Base-by-base conservation (phyloP, 1,140 invertebrate genomes). In the Drosophila ogumai region DNA sequence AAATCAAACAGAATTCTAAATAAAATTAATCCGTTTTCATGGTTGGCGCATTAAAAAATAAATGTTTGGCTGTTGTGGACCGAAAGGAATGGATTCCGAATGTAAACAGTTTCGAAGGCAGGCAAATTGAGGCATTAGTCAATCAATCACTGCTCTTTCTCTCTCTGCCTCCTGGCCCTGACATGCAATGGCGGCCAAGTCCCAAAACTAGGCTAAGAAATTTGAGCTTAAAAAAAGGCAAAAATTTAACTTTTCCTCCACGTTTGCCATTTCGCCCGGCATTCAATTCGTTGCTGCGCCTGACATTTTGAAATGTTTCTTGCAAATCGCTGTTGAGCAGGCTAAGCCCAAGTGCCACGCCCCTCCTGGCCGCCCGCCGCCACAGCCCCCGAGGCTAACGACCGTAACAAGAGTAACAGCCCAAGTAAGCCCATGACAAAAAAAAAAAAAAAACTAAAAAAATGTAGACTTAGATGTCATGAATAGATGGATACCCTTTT, bases 271-370 rank as follows among this genome's bases (percentile, higher is more conserved):
- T 82, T 82, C 34, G 44, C 55, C 34, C 68, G 79, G 73, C 75
- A 78, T 79, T 88, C 69, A 72, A 80, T 61, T 77, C 79, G 59
- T 58, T 75, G 84, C 82, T 88, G 79, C 8, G 57, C 64, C 84
- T 87, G 82, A 88, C 84, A 87, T 88, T 87, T 87, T 87, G 84
- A 88, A 80, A 88, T 87, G 82, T 87, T 82, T 77, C 67, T 78
- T 77, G 79, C 64, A 88, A 87, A 80, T 79, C 77, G 69, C 44
- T 79, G 55, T 65, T 67, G 73, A 71, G 59, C 36, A 34, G 63
- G 47, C 69, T 68, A 63, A 69, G 66, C 54, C 59, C 38, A 8
- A 69, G 63, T 38, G 66, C 66, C 66, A 67, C 66, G 47, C 66
- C 66, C 40, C 49, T 13, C 15, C 25, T 28, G 4, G n/a, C n/a